These are phyloP conservation scores for Pygoscelis adeliae DNA, from an alignment of 2,113 vertebrate species.

Conservation along the genomic window DNA sequence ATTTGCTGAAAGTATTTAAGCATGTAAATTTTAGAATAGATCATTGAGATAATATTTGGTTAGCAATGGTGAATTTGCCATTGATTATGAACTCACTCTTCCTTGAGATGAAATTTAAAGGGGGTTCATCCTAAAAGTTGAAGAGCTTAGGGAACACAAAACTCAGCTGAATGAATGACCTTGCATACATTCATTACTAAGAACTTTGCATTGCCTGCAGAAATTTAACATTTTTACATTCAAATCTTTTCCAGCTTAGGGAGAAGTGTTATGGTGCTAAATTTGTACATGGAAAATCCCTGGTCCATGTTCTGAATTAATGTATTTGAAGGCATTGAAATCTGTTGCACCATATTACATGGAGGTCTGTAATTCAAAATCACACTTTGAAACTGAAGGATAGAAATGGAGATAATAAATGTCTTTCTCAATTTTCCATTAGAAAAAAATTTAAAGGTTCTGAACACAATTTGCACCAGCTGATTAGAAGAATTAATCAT, in stretches of 20 bases:
- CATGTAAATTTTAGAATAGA: not conserved
- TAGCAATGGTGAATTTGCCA: not conserved
- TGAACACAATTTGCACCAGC: not conserved
- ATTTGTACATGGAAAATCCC: not conserved
- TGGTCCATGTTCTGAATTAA: not conserved
- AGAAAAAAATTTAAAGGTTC: not conserved
- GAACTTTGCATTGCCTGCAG: not conserved
- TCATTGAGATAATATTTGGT: not conserved
- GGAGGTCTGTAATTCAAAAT: not conserved
- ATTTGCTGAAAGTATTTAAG: not conserved
- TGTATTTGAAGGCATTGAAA: not conserved
- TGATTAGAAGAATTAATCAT: slow-evolving; percentile 10
- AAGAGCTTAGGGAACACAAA: not conserved
- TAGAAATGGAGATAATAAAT: not conserved
- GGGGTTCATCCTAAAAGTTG: not conserved
- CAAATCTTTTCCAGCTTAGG: not conserved
- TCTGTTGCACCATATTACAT: not conserved
- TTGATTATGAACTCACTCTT: not conserved
- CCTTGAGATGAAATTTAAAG: not conserved
- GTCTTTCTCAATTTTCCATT: not conserved
- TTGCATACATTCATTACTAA: not conserved
- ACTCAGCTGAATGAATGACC: not conserved
- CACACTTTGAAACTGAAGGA: not conserved
- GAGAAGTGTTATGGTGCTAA: not conserved
- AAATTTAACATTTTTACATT: not conserved